Percentiles rank a stretch among this genome's conserved stretches.
Conservation (phyloP, 1,140 invertebrate species). For the Drosophila sucinea region DNA sequence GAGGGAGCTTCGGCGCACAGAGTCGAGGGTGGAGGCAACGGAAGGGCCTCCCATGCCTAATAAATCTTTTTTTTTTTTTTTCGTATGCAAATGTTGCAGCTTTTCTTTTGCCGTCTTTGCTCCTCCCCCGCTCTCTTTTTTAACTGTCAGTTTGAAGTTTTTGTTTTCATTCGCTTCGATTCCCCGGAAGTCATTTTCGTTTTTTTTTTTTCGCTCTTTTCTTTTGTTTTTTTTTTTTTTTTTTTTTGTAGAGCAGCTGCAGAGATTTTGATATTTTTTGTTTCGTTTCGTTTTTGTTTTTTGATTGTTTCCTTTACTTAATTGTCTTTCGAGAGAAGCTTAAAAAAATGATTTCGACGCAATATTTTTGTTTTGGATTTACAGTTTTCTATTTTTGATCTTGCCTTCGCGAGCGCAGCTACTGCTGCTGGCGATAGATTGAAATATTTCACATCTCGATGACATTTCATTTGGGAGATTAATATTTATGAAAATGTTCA, state of each 20-base stretch:
- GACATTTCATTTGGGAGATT: conserved; percentile 57
- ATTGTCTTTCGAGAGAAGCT: conserved; percentile 44
- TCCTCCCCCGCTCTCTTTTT: not conserved
- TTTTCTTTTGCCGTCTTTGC: conserved; percentile 21
- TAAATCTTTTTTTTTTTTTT: conserved; percentile 58
- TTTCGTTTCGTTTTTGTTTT: conserved; percentile 19
- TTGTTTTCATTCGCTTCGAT: conserved; percentile 55
- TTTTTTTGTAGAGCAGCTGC: conserved; percentile 56
- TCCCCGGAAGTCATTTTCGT: conserved; percentile 73
- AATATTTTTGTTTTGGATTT: conserved; percentile 41
- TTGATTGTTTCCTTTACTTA: conserved; percentile 37
- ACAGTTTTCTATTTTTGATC: conserved; percentile 52
- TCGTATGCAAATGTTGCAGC: conserved; percentile 75
- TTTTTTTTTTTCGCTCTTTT: conserved; percentile 43
- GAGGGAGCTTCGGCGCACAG: not conserved
- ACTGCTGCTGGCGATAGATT: conserved; percentile 42
- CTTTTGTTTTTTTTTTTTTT: conserved; percentile 47
- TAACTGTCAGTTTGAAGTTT: conserved; percentile 36
- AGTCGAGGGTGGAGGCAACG: conserved; percentile 3
- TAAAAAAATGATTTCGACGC: conserved; percentile 16
- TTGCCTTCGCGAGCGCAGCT: conserved; percentile 27
- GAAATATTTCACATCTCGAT: conserved; percentile 51
- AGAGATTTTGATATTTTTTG: conserved; percentile 35
- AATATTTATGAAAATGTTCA: conserved; percentile 72
- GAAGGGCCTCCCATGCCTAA: conserved; percentile 44